Evolutionary conservation across 2,797 vertebrate genomes (phyloP).

Genomic region (Mionectes olivaceus): DNA sequence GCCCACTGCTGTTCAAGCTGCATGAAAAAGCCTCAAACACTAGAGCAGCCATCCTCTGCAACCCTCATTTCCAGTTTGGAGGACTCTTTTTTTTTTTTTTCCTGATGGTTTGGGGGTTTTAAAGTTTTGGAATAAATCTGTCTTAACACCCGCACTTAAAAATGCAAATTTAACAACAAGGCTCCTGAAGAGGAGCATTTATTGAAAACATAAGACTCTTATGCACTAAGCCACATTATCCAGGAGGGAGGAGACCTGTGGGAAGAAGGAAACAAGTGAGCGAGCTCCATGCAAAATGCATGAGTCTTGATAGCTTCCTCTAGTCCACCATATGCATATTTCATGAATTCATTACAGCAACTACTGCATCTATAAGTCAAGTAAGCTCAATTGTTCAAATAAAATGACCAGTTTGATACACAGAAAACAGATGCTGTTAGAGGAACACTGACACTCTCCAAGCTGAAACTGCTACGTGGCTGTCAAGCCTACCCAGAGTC

Average conservation of each 20-base stretch:
- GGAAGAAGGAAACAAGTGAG: not conserved
- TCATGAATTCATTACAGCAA: constrained; percentile 34
- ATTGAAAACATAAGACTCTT: not conserved
- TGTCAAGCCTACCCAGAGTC: not conserved
- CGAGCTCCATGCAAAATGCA: constrained; percentile 3
- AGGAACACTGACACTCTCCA: not conserved
- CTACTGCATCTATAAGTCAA: constrained; percentile 8
- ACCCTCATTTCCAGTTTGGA: not conserved
- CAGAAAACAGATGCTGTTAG: not conserved
- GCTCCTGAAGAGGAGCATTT: not conserved
- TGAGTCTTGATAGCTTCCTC: constrained; percentile 45
- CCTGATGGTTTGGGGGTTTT: not conserved
- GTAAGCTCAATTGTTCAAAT: constrained; percentile 1
- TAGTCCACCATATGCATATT: constrained; percentile 38
- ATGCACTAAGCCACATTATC: not conserved
- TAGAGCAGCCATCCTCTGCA: not conserved
- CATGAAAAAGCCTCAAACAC: not conserved
- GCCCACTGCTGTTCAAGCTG: not conserved
- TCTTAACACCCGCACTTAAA: not conserved
- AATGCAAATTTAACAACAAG: not conserved
- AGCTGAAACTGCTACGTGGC: not conserved
- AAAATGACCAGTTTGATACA: not conserved
- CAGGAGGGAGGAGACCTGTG: not conserved
- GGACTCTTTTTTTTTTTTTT: not conserved
- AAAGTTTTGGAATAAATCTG: not conserved